Evolutionary conservation across 2,888 invertebrate genomes (phyloP).

Genomic region (Hyposoter dolosus): DNA sequence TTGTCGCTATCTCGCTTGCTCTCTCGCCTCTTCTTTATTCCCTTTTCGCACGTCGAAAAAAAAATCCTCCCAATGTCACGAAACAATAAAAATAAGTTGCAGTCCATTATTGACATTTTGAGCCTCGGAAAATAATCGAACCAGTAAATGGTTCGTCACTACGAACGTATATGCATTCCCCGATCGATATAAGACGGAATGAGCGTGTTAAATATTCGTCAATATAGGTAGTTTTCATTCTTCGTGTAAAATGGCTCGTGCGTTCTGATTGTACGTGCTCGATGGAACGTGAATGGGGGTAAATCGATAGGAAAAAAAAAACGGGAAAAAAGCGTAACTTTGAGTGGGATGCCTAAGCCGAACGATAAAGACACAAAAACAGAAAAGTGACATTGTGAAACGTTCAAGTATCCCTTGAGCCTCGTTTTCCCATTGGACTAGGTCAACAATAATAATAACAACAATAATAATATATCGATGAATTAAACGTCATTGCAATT

Average conservation of each 20-base stretch:
- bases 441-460: background rate
- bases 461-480: background rate
- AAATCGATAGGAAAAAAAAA: constrained; percentile 63
- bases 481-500: background rate
- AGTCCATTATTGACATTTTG: background rate
- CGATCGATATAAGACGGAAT: background rate
- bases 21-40: constrained; percentile 17
- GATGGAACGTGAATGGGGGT: constrained; percentile 61
- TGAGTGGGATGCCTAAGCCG: background rate
- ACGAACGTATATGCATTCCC: background rate
- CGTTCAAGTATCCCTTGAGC: background rate
- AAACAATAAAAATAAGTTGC: background rate
- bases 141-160: background rate
- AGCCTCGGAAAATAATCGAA: background rate
- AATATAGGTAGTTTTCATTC: constrained; percentile 22
- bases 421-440: background rate
- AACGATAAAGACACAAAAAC: background rate
- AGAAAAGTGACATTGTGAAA: background rate
- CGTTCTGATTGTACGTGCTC: constrained; percentile 31
- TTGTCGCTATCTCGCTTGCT: constrained; percentile 57
- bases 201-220: constrained; percentile 9
- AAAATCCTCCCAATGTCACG: background rate
- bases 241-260: constrained; percentile 17
- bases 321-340: background rate
- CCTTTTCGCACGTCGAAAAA: constrained; percentile 6